phyloP scores from a whole-genome alignment of 2,797 vertebrate species.

The Salmo trutta region DNA sequence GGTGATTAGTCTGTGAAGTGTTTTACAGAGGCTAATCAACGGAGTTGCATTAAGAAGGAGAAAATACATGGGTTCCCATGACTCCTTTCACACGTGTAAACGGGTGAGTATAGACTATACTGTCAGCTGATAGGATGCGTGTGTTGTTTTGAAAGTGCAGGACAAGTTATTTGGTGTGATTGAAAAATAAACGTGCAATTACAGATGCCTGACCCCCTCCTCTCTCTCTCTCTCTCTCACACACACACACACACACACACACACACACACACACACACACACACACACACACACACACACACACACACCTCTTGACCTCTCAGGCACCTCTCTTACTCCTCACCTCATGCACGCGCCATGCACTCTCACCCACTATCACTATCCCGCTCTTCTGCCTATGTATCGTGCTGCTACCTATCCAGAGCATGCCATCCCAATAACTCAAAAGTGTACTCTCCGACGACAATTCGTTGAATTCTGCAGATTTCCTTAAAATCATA shows the following conservation, averaged over 20 bases:
- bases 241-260: too few relatives aligned
- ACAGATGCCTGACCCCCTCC: neutral
- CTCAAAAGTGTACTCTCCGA: neutral
- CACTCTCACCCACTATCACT: neutral
- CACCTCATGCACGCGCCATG: too few relatives aligned
- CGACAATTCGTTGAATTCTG: neutral
- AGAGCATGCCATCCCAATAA: neutral
- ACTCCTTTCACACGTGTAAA: constrained; percentile 20
- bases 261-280: too few relatives aligned
- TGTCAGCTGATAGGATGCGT: neutral
- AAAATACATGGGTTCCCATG: constrained; percentile 48
- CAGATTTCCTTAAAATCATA: neutral
- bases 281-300: too few relatives aligned
- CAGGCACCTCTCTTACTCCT: too few relatives aligned
- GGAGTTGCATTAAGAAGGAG: constrained; percentile 57
- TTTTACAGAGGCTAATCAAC: constrained; percentile 81
- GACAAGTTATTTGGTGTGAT: neutral
- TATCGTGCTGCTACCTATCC: neutral
- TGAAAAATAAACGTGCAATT: constrained; percentile 6
- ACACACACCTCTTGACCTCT: too few relatives aligned
- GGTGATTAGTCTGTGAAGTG: constrained; percentile 84
- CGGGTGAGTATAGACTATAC: constrained; percentile 25
- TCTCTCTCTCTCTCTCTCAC: neutral
- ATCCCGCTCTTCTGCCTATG: neutral
- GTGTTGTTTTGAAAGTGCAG: constrained; percentile 2